Evolutionary conservation across 2,797 vertebrate species (phyloP), one percentile per base, ranked within the genome.

Genomic region (Avahi laniger): DNA sequence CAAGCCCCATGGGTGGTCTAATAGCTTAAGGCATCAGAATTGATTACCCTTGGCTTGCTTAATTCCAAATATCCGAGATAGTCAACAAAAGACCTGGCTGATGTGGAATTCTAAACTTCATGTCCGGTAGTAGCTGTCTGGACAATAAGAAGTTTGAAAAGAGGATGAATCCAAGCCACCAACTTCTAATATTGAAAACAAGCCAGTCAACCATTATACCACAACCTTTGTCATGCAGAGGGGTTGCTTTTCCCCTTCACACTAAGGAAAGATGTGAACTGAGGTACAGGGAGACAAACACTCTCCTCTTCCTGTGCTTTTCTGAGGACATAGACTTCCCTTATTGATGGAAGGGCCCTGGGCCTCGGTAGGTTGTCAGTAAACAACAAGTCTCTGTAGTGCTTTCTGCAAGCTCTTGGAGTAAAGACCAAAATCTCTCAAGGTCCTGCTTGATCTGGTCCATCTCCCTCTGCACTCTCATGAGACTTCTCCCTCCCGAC

Each of bases 41-140:
- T 92, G 93, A 96, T 95, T 95, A 89, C 81, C 81, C 88, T 80
- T 92, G 93, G 50, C 89, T 96, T 83, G 93, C 79, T 97, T 94
- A 88, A 94, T 97, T 94, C 81, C 92, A 90, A 93, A 82, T 59
- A 73, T 88, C 95, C 91, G 96, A 93, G 90, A 63, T 35, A 33
- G 73, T 82, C 43, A 52, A 73, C 89, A 67, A 78, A 96, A 75
- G 72, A 82, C 43, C 80, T 61, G n/a, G 41, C 65, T 75, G 89
- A 73, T 76, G 43, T 33, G 67, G 72, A 89, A 93, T 96, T 96
- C 80, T 84, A 38, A 69, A 89, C 35, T 46, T 57, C 41, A 43
- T 1, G 0, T 22, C 35, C 65, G 28, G 24, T 50, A 75, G 7
- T 38, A 33, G 20, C 10, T 84, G 26, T 84, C 26, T 57, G 46